These are phyloP conservation scores for Trachelus stipa DNA, from an alignment of 2,888 invertebrate species.

Conservation along the genomic window DNA sequence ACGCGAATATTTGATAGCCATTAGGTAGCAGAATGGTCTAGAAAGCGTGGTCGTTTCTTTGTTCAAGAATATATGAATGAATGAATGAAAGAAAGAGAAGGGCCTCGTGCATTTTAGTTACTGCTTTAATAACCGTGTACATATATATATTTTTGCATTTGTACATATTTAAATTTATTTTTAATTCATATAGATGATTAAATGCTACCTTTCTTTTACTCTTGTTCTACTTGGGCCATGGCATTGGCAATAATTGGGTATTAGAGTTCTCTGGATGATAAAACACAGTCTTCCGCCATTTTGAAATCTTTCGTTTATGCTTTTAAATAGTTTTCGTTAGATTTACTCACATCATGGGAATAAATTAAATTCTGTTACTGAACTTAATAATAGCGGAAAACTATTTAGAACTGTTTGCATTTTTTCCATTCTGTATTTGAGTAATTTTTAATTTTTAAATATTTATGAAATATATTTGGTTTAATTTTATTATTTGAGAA, in stretches of 20 bases:
- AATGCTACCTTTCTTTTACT: not conserved
- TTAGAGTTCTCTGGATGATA: slow-evolving; percentile 13
- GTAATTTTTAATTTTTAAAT: not conserved
- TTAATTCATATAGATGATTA: not conserved
- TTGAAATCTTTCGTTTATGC: slow-evolving; percentile 25
- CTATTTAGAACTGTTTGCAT: not conserved
- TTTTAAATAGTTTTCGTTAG: not conserved
- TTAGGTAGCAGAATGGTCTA: slow-evolving; percentile 30
- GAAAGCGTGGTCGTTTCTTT: slow-evolving; percentile 7
- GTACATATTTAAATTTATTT: not conserved
- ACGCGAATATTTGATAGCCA: slow-evolving; percentile 30
- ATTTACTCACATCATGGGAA: not conserved
- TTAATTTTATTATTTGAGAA: not conserved
- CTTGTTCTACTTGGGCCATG: not conserved
- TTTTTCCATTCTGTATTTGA: not conserved
- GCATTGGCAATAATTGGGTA: not conserved
- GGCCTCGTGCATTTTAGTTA: slow-evolving; percentile 3
- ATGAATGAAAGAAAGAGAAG: not conserved
- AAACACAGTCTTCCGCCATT: slow-evolving; percentile 28
- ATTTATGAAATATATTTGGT: not conserved
- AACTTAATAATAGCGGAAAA: not conserved
- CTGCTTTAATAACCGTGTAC: slow-evolving; percentile 18
- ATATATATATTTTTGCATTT: slow-evolving; percentile 8
- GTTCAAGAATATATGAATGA: not conserved
- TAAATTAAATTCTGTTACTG: not conserved